Conservation (phyloP, 2,113 vertebrate genomes). For the Chascanopsetta lugubris region DNA sequence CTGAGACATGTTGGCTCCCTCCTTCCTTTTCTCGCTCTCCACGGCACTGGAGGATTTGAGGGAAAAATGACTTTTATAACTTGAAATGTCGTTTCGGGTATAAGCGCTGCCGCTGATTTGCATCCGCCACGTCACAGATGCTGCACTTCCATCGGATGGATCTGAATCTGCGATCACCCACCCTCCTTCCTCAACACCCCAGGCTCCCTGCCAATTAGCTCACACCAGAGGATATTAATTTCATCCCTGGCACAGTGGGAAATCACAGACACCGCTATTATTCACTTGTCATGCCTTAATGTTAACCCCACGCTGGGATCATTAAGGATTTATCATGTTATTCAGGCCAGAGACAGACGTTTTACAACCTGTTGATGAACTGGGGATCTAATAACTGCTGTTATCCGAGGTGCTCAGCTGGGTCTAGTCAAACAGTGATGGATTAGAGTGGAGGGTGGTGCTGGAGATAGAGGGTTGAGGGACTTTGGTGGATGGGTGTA, state of each 20-base stretch:
- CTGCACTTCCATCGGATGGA: background rate
- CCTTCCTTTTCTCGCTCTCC: slow-evolving; percentile 8
- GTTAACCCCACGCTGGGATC: slow-evolving; percentile 41
- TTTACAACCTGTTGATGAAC: slow-evolving; percentile 53
- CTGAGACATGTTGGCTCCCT: slow-evolving; percentile 22
- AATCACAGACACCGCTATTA: slow-evolving; percentile 50
- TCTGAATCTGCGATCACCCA: slow-evolving; percentile 1
- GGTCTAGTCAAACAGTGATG: slow-evolving; percentile 34
- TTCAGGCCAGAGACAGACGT: slow-evolving; percentile 26
- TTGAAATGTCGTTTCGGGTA: slow-evolving; percentile 9
- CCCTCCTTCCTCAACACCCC: slow-evolving; percentile 37
- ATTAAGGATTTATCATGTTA: slow-evolving; percentile 57
- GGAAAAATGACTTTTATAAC: too few relatives aligned
- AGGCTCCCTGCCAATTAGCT: slow-evolving; percentile 51
- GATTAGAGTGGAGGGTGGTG: slow-evolving; percentile 16
- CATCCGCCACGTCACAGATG: background rate
- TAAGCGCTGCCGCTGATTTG: background rate
- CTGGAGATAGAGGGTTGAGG: slow-evolving; percentile 13
- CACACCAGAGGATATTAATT: slow-evolving; percentile 60
- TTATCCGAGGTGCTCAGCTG: slow-evolving; percentile 20
- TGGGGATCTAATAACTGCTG: slow-evolving; percentile 30
- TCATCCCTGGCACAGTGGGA: slow-evolving; percentile 34
- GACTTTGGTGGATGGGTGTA: background rate
- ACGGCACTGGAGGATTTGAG: slow-evolving; percentile 11
- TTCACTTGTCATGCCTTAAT: slow-evolving; percentile 46